phyloP scores from a whole-genome alignment of 2,113 vertebrate species.

The Plotosus lineatus region DNA sequence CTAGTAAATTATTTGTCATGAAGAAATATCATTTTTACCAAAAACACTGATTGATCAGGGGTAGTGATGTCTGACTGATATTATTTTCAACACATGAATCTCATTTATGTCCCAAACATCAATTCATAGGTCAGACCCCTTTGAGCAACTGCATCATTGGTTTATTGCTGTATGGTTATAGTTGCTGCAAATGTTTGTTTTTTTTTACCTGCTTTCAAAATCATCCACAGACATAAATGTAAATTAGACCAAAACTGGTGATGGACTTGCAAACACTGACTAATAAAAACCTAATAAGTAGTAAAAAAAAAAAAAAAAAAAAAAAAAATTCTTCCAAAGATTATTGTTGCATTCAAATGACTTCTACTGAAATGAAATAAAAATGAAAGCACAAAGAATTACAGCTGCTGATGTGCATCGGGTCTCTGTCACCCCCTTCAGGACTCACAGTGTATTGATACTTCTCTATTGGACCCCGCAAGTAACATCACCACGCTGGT shows the following conservation, averaged over 20 bases:
- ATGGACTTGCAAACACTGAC: neutral
- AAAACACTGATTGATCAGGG: too few relatives aligned
- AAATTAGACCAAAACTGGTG: neutral
- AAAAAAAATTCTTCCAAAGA: too few relatives aligned
- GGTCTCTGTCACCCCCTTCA: slow-evolving; percentile 60
- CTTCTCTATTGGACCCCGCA: slow-evolving; percentile 86
- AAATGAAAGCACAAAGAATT: neutral
- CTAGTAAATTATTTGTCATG: too few relatives aligned
- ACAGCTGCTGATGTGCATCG: neutral
- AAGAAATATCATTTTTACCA: too few relatives aligned
- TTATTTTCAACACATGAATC: too few relatives aligned
- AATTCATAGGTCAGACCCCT: too few relatives aligned
- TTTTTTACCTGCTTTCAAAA: neutral
- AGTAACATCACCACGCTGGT: slow-evolving; percentile 86
- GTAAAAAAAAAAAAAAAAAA: too few relatives aligned
- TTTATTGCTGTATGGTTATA: neutral
- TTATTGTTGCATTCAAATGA: too few relatives aligned
- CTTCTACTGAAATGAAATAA: neutral
- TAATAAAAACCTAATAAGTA: neutral
- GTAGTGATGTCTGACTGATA: too few relatives aligned
- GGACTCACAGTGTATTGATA: slow-evolving; percentile 86
- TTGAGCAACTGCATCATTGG: too few relatives aligned
- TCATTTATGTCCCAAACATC: too few relatives aligned
- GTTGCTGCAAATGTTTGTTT: neutral
- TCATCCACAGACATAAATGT: neutral